These are phyloP conservation scores for Erebia palarica DNA, from an alignment of 2,888 invertebrate genomes.

Conservation along the genomic window DNA sequence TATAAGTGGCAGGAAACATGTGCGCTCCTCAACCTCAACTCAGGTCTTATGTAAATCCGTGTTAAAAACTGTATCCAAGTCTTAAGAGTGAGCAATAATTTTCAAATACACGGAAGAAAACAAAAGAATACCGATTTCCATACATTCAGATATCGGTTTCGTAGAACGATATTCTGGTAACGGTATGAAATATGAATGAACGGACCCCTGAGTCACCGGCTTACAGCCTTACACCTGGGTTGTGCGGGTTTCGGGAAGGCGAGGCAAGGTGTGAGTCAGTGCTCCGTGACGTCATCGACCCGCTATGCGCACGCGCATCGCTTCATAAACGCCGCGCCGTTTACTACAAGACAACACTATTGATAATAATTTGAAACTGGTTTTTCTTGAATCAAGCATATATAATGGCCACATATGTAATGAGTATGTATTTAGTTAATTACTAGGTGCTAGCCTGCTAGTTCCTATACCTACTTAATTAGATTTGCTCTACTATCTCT, in stretches of 20 bases:
- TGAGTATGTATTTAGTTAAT: not conserved
- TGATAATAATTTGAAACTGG: constrained; percentile 9
- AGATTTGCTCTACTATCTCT: too few species aligned
- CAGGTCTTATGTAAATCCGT: too few species aligned
- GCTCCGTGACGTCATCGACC: constrained; percentile 59
- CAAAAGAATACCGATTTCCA: not conserved
- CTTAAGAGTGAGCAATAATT: too few species aligned
- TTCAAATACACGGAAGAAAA: not conserved
- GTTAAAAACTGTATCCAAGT: too few species aligned
- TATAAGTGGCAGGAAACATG: too few species aligned
- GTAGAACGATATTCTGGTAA: constrained; percentile 22
- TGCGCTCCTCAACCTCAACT: too few species aligned
- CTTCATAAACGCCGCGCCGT: constrained; percentile 26
- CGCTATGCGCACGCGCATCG: constrained; percentile 57
- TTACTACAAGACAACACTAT: not conserved
- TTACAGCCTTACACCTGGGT: constrained; percentile 26
- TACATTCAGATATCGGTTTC: constrained; percentile 8
- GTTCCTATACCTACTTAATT: too few species aligned
- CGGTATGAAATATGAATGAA: constrained; percentile 28
- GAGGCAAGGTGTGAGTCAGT: constrained; percentile 30
- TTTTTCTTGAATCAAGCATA: not conserved
- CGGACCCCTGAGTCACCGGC: constrained; percentile 31
- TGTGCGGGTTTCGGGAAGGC: constrained; percentile 26
- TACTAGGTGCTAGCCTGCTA: not conserved
- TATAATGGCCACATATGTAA: not conserved